Evolutionary conservation across 2,888 invertebrate species (phyloP).

Genomic region (Notodonta dromedarius): DNA sequence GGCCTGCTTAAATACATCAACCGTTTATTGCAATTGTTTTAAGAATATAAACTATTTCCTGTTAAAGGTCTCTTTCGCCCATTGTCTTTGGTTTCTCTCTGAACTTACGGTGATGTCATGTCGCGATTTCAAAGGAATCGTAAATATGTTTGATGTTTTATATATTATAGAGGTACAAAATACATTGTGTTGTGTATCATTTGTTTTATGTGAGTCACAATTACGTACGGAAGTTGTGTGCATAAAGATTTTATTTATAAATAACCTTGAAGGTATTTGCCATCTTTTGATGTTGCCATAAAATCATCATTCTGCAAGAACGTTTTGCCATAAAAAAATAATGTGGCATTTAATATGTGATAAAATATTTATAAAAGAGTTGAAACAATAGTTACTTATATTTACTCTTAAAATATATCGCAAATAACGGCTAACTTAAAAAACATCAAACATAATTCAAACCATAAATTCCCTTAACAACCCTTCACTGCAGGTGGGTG

Average conservation of each 20-base stretch:
- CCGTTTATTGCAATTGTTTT: constrained; percentile 72
- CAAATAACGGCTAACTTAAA: constrained; percentile 15
- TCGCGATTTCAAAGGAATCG: constrained; percentile 56
- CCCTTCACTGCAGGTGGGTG: constrained; percentile 80
- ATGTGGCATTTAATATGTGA: neutral
- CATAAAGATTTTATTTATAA: constrained; percentile 8
- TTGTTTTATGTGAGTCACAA: constrained; percentile 12
- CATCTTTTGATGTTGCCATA: constrained; percentile 18
- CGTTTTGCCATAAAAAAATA: neutral
- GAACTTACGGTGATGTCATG: constrained; percentile 69
- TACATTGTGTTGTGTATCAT: neutral
- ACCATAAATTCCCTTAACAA: constrained; percentile 71
- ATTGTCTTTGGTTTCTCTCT: constrained; percentile 70
- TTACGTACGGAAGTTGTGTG: constrained; percentile 9
- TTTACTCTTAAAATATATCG: neutral
- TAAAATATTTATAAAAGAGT: neutral
- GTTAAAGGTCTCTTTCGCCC: constrained; percentile 71
- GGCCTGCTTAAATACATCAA: constrained; percentile 39
- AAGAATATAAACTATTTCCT: constrained; percentile 80
- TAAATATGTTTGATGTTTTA: constrained; percentile 35
- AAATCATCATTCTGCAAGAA: constrained; percentile 11
- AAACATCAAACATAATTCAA: constrained; percentile 34
- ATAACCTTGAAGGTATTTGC: constrained; percentile 7
- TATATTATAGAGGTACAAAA: constrained; percentile 4
- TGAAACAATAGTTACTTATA: neutral